Conservation (phyloP, 2,797 vertebrate species). For the Diplodus puntazzo region DNA sequence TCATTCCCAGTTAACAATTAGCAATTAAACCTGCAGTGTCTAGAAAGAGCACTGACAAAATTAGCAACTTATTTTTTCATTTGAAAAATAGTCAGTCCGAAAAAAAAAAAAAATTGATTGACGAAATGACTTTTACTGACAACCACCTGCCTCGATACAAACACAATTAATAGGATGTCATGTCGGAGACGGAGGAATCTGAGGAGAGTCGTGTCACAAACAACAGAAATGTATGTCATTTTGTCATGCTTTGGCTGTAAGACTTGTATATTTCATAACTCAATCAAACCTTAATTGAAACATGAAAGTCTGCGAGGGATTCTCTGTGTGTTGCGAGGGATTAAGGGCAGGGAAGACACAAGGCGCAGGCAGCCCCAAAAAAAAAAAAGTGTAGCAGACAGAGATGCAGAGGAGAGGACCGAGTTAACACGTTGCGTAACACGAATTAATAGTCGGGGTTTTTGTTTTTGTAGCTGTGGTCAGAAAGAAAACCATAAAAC, state of each 20-base stretch:
- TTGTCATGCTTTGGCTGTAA: constrained; percentile 70
- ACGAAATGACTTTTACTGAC: constrained; percentile 96
- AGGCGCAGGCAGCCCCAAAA: constrained; percentile 3
- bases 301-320: constrained; percentile 64
- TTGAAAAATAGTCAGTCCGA: constrained; percentile 95
- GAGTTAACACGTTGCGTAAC: constrained; percentile 63
- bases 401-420: constrained; percentile 17
- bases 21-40: constrained; percentile 99
- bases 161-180: constrained; percentile 82
- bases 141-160: constrained; percentile 87
- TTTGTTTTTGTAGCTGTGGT: constrained; percentile 57
- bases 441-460: constrained; percentile 49
- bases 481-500: constrained; percentile 71
- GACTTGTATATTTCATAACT: constrained; percentile 78
- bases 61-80: constrained; percentile 99
- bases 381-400: constrained; percentile 16
- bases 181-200: constrained; percentile 77
- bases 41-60: constrained; percentile 99
- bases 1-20: constrained; percentile 99
- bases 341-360: constrained; percentile 30
- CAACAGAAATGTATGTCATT: constrained; percentile 77
- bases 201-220: constrained; percentile 74
- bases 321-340: constrained; percentile 40
- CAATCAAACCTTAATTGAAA: constrained; percentile 83
- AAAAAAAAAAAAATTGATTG: constrained; percentile 92